These are phyloP conservation scores for Lasioglossum villosulum DNA, from an alignment of 2,888 invertebrate genomes.

Conservation along the genomic window DNA sequence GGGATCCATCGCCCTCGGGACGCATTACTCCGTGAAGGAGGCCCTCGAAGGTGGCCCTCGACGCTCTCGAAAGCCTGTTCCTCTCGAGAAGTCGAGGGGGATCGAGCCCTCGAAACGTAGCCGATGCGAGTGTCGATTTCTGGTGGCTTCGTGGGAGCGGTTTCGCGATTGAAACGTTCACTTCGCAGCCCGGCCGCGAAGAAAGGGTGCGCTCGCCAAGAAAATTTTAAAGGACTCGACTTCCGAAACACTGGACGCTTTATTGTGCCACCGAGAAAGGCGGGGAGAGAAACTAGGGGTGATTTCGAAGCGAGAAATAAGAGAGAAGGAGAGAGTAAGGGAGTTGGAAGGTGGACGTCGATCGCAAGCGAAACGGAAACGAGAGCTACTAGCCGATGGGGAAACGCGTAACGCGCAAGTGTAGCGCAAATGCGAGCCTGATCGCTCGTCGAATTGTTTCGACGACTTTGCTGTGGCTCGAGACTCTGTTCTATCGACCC, in stretches of 20 bases:
- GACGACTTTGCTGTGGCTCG: background rate
- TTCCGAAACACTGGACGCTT: slow-evolving; percentile 57
- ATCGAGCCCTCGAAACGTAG: slow-evolving; percentile 65
- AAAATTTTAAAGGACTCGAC: slow-evolving; percentile 68
- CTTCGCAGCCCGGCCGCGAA: slow-evolving; percentile 67
- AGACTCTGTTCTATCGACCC: background rate
- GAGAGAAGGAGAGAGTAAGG: background rate
- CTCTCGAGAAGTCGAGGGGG: slow-evolving; percentile 39
- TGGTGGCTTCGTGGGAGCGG: slow-evolving; percentile 64
- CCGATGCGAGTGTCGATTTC: slow-evolving; percentile 68
- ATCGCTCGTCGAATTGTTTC: slow-evolving; percentile 5
- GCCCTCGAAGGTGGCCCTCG: slow-evolving; percentile 43
- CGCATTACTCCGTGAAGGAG: slow-evolving; percentile 27
- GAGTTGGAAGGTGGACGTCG: slow-evolving; percentile 9
- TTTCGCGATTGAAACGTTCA: slow-evolving; percentile 61
- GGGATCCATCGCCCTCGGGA: slow-evolving; percentile 1
- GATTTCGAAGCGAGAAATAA: slow-evolving; percentile 20
- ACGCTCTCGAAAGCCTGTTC: background rate
- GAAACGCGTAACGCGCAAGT: slow-evolving; percentile 36
- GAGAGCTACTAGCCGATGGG: background rate
- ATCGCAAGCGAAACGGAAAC: slow-evolving; percentile 40
- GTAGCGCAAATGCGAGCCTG: slow-evolving; percentile 22
- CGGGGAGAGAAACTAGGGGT: background rate
- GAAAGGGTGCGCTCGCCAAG: slow-evolving; percentile 73
- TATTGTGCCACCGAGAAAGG: slow-evolving; percentile 24